Base-by-base conservation (phyloP, 2,888 invertebrate species). In the Phoenoteleia sp. region DNA sequence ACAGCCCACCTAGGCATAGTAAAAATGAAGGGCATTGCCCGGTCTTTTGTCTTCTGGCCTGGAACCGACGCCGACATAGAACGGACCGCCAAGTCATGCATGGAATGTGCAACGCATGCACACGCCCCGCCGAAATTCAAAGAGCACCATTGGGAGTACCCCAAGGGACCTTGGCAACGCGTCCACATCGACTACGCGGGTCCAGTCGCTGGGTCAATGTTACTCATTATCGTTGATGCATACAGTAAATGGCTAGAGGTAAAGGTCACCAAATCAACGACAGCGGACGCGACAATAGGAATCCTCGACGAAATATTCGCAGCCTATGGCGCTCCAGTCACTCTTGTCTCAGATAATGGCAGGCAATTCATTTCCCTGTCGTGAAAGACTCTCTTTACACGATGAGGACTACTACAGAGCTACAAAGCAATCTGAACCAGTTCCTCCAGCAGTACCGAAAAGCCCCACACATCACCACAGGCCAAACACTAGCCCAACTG, bases 401-500 rank as follows among this genome's bases (percentile, higher is more conserved):
- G 42, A 19, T 36, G 9, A 21, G 58, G 0, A 75, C 81, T 19
- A 49, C 67, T 1, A 75, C 69, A 13, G 15, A 5, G 45, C 33
- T 62, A 13, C 42, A 67, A 58, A 13, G 11, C 1, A 19, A 81
- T 49, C 11, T 81, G 13, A 81, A 66, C 47, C 3, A 56, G 11
- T 80, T 76, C 47, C 25, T 84, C 9, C 21, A 62, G 11, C 58
- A 80, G 9, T 77, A 84, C 56, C 5, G 81, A 23, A 75, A 54
- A 36, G 56, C 76, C 62, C 42, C 79, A 54, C 83, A 87, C 45
- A 42, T 69, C 4, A 80, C 84, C 9, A 88, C 88, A 42, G 82
- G 85, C n/a, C n/a, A n/a, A n/a, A n/a, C n/a, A n/a, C n/a, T n/a
- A n/a, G n/a, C n/a, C n/a, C n/a, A n/a, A n/a, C n/a, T n/a, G n/a